Evolutionary conservation across 2,888 invertebrate species (phyloP), one percentile per base, ranked within the genome.

Genomic region (Lydus trimaculatus): DNA sequence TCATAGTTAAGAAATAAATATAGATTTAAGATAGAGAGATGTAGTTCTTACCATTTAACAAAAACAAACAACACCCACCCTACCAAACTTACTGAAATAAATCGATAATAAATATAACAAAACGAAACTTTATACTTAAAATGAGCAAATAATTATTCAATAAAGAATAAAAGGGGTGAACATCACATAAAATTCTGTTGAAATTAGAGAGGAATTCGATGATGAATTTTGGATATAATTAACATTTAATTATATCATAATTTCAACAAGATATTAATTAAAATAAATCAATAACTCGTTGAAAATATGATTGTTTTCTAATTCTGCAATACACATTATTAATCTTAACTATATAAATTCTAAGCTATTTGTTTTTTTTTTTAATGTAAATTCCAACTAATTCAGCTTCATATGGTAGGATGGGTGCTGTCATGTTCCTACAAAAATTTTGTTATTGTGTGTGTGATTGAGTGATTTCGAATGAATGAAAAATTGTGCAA

Each of bases 341-440:
- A 64, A 65, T 63, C 70, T 64, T 70, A 74, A 70, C n/a, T n/a
- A n/a, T 76, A 76, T 60, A 75, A 73, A 75, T 71, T 70, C 75
- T 78, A 79, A 76, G 69, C 69, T 73, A 25, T 65, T 70, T 77
- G 1, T 25, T 56, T 56, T 25, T 23, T 20, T 25, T 56, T 56
- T 25, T 23, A 8, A n/a, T 43, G 2, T 75, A 79, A 79, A 71
- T 70, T 77, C 75, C 74, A 76, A 78, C 79, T 79, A 80, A 73
- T 79, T n/a, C 82, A 81, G 82, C 83, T 82, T 82, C 81, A 76
- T 82, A 80, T 82, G 84, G 84, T 85, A 85, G 84, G 83, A 84
- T 85, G 84, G 85, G 85, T 85, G 84, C 80, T 78, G 79, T 80
- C 78, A 78, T 76, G 76, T 82, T 85, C 85, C 84, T 85, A 83